These are phyloP conservation scores for Bergia puertoricense DNA, from an alignment of 92 coral and sea anemone species.

Conservation along the genomic window DNA sequence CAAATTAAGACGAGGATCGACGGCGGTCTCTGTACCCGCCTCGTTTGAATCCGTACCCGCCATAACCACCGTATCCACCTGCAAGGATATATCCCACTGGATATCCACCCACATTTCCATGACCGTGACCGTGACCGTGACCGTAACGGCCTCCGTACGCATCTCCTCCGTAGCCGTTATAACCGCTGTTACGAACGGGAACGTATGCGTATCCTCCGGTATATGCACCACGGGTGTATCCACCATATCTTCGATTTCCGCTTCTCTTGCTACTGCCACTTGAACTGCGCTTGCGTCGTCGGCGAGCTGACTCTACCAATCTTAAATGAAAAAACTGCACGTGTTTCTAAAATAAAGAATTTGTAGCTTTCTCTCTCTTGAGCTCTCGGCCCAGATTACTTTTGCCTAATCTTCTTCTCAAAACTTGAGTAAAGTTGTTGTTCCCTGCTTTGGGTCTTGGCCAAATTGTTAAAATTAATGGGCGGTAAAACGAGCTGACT, in stretches of 20 bases:
- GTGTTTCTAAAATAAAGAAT: neutral
- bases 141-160: neutral
- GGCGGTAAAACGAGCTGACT: too few species aligned
- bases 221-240: neutral
- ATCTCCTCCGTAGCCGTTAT: neutral
- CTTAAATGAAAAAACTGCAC: neutral
- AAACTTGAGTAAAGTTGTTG: too few species aligned
- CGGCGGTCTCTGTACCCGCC: neutral
- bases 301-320: conserved; percentile 25
- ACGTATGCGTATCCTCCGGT: neutral
- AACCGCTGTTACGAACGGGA: neutral
- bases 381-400: too few species aligned
- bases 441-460: too few species aligned
- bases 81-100: neutral
- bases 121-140: too few species aligned
- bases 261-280: conserved; percentile 10
- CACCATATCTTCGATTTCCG: neutral
- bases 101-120: neutral
- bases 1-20: conserved; percentile 20
- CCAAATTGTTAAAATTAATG: too few species aligned
- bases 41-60: neutral
- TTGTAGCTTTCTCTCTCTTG: too few species aligned
- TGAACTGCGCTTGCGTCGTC: conserved; percentile 32
- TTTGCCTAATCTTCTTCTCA: too few species aligned
- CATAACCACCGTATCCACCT: conserved; percentile 11